Conservation (phyloP, 2,888 invertebrate genomes). For the Meliscaeva auricollis region DNA sequence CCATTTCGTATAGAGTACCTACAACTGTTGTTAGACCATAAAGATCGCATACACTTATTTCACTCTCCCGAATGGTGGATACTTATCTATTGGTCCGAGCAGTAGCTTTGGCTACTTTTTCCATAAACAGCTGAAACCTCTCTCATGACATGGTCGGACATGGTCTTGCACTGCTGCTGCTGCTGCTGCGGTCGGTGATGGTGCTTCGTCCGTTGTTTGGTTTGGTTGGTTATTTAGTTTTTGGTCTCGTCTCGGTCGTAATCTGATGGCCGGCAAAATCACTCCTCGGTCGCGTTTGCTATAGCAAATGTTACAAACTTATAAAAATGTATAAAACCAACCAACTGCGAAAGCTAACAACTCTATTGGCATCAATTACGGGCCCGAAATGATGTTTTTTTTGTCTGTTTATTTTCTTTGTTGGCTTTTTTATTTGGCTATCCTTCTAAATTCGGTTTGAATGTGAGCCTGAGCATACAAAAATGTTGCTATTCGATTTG, state of each 20-base stretch:
- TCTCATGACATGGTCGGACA: conserved; percentile 73
- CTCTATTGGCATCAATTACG: conserved; percentile 75
- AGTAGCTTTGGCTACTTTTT: conserved; percentile 30
- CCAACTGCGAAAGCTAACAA: conserved; percentile 70
- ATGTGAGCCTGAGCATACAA: conserved; percentile 7
- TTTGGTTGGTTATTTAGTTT: conserved; percentile 11
- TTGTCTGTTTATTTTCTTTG: conserved; percentile 21
- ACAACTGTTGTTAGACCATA: conserved; percentile 73
- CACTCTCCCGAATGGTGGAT: conserved; percentile 10
- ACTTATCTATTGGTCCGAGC: conserved; percentile 25
- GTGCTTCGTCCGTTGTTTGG: conserved; percentile 5
- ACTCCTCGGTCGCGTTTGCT: neutral
- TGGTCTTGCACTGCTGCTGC: conserved; percentile 69
- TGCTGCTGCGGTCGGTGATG: neutral
- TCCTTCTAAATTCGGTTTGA: conserved; percentile 11
- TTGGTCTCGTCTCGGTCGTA: conserved; percentile 59
- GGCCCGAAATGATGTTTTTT: conserved; percentile 57
- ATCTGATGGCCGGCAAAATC: conserved; percentile 56
- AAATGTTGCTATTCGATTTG: neutral
- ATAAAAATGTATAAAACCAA: neutral
- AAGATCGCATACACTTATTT: conserved; percentile 67
- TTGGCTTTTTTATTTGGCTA: conserved; percentile 15
- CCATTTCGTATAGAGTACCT: conserved; percentile 29
- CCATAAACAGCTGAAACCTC: conserved; percentile 71
- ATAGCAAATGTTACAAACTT: neutral